Evolutionary conservation across 2,113 vertebrate species (phyloP), one percentile per base, ranked within the genome.

Genomic region (Gobio gobio): DNA sequence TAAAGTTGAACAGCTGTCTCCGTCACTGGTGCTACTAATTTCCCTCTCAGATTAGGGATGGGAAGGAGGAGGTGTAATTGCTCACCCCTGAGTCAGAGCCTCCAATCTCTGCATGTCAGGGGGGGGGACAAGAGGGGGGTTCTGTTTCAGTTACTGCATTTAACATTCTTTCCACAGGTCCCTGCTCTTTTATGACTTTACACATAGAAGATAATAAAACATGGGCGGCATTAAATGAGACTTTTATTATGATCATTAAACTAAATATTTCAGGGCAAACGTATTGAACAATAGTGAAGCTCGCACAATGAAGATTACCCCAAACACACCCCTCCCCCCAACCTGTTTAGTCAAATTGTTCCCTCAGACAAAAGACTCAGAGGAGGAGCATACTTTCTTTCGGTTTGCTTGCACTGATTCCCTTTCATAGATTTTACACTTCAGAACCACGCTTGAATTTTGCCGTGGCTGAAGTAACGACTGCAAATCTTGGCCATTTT

Each of bases 1-100:
- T 64, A 54, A 56, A 86, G 77, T 81, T 75, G 12, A 85, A 86
- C 86, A 88, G 86, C 85, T 88, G 83, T 84, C 80, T 86, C 86
- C 14, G 86, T 74, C 83, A 83, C 89, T 85, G 90, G 81, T 77
- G 86, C 85, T n/a, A 88, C 86, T 54, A 86, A 86, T 87, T 85
- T 72, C 78, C 85, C 82, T 83, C 75, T 51, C 36, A 81, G 56
- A 64, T 68, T 36, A 83, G 85, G 18, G 79, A 64, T 70, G 58
- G 49, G 59, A 56, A 47, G 24, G 66, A 70, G 82, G 59, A 86
- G 85, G 61, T 45, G 33, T 83, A 56, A 74, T 78, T 10, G 54
- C 83, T 70, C 59, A 36, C 61, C 76, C 74, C 68, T 82, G 87
- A 86, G 64, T 86, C 86, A 86, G 54, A 84, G 80, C 40, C 68